Percentiles rank a stretch among this genome's conserved stretches.
Conservation (phyloP, 2,888 invertebrate genomes). For the Meganola albula region DNA sequence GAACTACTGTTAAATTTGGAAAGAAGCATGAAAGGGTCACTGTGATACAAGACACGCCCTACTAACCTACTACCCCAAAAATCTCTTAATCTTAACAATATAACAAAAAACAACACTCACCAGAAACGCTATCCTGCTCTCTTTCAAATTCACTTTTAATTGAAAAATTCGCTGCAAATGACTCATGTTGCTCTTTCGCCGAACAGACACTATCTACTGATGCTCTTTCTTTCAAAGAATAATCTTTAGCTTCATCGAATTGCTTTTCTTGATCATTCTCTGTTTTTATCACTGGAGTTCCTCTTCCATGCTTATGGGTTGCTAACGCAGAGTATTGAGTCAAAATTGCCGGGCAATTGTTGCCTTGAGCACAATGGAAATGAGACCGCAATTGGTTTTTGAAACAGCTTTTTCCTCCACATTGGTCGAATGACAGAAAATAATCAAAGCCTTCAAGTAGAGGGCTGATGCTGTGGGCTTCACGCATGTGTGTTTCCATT, state of each 20-base stretch:
- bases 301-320: constrained; percentile 71
- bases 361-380: constrained; percentile 71
- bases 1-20: no score
- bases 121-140: constrained; percentile 69
- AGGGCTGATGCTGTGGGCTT: constrained; percentile 89
- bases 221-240: constrained; percentile 68
- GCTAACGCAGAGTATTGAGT: constrained; percentile 70
- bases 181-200: constrained; percentile 54
- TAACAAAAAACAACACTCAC: constrained; percentile 49
- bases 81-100: neutral
- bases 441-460: constrained; percentile 92
- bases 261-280: constrained; percentile 59
- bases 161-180: constrained; percentile 59
- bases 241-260: constrained; percentile 72
- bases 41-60: no score
- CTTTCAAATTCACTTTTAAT: constrained; percentile 72
- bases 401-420: constrained; percentile 70
- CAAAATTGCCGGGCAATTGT: constrained; percentile 67
- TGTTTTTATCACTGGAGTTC: constrained; percentile 62
- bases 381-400: constrained; percentile 68
- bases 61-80: no score
- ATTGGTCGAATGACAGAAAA: constrained; percentile 78
- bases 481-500: constrained; percentile 89
- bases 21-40: no score
- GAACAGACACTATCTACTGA: constrained; percentile 63